Evolutionary conservation across 2,797 vertebrate species (phyloP), one percentile per base, ranked within the genome.

Genomic region (Sebastes wilsoni): DNA sequence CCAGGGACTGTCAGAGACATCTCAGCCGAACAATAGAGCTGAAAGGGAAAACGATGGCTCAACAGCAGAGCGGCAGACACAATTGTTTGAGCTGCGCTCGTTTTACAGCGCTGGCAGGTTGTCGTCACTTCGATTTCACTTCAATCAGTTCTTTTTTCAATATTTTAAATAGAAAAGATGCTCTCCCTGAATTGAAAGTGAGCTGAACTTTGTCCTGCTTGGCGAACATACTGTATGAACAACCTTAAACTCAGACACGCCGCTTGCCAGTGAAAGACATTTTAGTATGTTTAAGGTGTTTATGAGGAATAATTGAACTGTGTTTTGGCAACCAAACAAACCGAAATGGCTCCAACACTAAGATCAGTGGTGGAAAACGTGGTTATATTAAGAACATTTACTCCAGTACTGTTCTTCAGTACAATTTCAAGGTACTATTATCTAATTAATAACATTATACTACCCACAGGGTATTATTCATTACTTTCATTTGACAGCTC

Each of bases 1-100:
- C 10, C 30, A 54, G 83, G 83, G 87, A 74, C 69, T 32, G 78
- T 16, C 59, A 6, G 58, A 76, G 79, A 81, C 65, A 25, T 49
- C 66, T 70, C 61, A 18, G 70, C 73, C 59, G 58, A 80, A 52
- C 77, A 56, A 5, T 46, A 8, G 38, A 82, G 49, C 75, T 67
- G 54, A 66, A 80, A 67, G 34, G 4, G n/a, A 52, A 84, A 72
- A 79, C 73, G 22, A 20, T n/a, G 70, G 65, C 72, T 74, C 54
- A 65, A 14, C 54, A 32, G 54, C 56, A 75, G 76, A 82, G 61
- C 67, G 2, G 8, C 32, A 65, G n/a, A 79, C 61, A 1, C 59
- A 0, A 10, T 14, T 42, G 69, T 79, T 58, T 72, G 69, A 66
- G 67, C 9, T 25, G 49, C 10, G 3, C 59, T 70, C 2, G 56